Conservation (phyloP, 2,113 vertebrate species). For the Sorex fumeus region DNA sequence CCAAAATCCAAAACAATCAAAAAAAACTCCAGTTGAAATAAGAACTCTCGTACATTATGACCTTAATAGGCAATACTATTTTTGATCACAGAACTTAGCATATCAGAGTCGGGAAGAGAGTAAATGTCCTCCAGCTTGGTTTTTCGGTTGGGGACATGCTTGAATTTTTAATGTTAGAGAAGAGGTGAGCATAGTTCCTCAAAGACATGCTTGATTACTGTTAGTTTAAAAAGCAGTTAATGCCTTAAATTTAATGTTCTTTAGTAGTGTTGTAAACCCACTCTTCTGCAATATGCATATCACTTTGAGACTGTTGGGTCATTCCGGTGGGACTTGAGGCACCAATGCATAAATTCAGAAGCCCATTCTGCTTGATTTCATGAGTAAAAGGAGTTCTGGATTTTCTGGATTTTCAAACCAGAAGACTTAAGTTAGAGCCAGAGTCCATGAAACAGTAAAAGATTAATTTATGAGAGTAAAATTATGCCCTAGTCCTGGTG, state of each 20-base stretch:
- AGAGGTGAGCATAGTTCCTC: background rate
- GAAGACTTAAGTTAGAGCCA: background rate
- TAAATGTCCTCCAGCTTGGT: background rate
- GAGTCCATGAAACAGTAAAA: background rate
- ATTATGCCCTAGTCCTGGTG: background rate
- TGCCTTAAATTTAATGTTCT: background rate
- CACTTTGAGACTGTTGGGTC: background rate
- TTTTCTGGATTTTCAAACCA: background rate
- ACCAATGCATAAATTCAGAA: background rate
- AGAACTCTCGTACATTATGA: background rate
- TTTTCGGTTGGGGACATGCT: background rate
- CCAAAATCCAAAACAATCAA: too few species aligned
- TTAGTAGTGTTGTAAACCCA: background rate
- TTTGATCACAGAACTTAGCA: background rate
- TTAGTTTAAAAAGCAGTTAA: background rate
- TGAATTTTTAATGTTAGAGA: background rate
- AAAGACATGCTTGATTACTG: background rate
- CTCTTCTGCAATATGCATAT: background rate
- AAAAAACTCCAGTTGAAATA: background rate
- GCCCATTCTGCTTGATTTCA: background rate
- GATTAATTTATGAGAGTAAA: background rate
- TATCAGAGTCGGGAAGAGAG: background rate
- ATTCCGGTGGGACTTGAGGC: background rate
- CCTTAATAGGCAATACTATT: conserved; percentile 12
- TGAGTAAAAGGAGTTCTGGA: background rate